Evolutionary conservation across 2,113 vertebrate species (phyloP).

Genomic region (Silurus asotus): DNA sequence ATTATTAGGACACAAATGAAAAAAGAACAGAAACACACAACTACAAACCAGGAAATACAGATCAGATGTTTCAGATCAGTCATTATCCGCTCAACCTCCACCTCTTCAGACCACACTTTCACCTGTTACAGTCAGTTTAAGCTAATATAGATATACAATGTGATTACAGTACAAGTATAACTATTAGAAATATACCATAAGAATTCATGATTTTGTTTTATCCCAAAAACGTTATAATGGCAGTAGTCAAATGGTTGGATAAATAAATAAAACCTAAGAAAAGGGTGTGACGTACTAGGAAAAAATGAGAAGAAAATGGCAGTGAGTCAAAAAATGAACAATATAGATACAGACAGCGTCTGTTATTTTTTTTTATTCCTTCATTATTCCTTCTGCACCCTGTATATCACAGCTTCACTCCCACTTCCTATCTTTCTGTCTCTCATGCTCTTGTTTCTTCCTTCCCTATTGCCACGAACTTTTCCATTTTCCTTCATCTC

Average conservation of each 20-base stretch:
- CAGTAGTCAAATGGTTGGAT: conserved; percentile 12
- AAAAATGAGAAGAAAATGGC: background rate
- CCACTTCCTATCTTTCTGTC: conserved; percentile 3
- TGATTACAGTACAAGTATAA: background rate
- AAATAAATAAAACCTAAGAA: background rate
- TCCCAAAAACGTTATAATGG: background rate
- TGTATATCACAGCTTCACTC: conserved; percentile 7
- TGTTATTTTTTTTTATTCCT: conserved; percentile 22
- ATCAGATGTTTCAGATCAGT: background rate
- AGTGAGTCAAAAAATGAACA: conserved; percentile 29
- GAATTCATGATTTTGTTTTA: background rate
- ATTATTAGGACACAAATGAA: background rate
- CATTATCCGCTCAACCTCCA: background rate
- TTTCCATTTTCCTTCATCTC: conserved; percentile 44
- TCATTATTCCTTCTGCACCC: conserved; percentile 10
- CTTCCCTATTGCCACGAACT: conserved; percentile 46
- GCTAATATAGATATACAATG: background rate
- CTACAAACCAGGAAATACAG: background rate
- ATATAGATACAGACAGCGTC: conserved; percentile 18
- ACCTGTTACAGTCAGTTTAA: background rate
- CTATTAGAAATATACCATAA: background rate
- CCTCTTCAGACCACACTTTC: background rate
- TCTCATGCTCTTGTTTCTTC: conserved; percentile 29
- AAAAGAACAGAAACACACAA: background rate
- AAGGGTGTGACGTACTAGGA: background rate